Conservation (phyloP, 2,888 invertebrate species). For the Lithophane socia region DNA sequence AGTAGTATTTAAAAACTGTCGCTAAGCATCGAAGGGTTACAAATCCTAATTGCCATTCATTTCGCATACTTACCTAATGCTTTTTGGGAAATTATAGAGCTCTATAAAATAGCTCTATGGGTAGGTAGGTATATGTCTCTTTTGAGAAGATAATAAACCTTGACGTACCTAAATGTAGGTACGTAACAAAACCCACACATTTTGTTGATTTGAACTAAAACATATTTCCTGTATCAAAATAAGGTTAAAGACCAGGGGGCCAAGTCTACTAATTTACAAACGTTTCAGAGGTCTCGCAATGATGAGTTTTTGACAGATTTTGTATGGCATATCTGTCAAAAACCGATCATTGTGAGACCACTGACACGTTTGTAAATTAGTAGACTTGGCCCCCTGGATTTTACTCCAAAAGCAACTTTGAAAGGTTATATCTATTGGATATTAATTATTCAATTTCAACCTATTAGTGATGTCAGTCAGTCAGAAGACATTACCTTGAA, state of each 20-base stretch:
- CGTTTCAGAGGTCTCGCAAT: too few relatives aligned
- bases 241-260: not conserved
- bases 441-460: too few relatives aligned
- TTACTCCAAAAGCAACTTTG: not conserved
- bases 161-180: not conserved
- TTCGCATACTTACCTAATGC: not conserved
- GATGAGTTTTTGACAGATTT: too few relatives aligned
- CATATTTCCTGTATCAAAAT: slow-evolving; percentile 7
- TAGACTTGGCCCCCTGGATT: too few relatives aligned
- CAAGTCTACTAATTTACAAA: too few relatives aligned
- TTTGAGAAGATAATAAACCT: not conserved
- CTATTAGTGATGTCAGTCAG: too few relatives aligned
- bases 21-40: not conserved
- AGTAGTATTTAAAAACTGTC: not conserved
- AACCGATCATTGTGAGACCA: too few relatives aligned
- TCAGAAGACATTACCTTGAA: slow-evolving; percentile 5
- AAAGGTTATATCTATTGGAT: not conserved
- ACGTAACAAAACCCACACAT: not conserved
- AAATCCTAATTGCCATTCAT: not conserved
- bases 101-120: not conserved
- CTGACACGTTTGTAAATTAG: too few relatives aligned
- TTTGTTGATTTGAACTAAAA: not conserved
- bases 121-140: not conserved
- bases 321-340: too few relatives aligned
- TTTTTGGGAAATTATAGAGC: not conserved